These are phyloP conservation scores for Phrynocephalus forsythii DNA, from an alignment of 2,797 vertebrate genomes.

Conservation along the genomic window DNA sequence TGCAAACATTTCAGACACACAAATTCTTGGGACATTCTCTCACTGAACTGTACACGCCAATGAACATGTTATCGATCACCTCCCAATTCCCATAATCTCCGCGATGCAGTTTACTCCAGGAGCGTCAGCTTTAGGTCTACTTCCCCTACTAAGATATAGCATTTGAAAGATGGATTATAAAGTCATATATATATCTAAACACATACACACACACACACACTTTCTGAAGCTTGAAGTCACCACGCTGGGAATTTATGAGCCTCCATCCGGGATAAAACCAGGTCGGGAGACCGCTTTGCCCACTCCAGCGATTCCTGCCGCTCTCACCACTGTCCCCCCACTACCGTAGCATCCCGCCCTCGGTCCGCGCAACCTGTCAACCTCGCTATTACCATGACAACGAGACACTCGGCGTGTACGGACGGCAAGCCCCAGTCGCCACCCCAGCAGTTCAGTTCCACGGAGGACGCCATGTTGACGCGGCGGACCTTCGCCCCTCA, in stretches of 20 bases:
- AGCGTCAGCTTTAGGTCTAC: not conserved
- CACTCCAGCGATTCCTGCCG: no score
- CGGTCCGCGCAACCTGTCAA: conserved; percentile 3
- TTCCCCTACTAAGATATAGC: no score
- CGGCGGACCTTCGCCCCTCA: conserved; percentile 49
- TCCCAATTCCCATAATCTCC: not conserved
- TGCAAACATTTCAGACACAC: not conserved
- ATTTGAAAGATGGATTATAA: no score
- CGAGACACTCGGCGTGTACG: conserved; percentile 89
- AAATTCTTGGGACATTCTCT: not conserved
- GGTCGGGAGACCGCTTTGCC: not conserved
- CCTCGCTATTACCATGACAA: conserved; percentile 87
- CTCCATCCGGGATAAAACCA: no score
- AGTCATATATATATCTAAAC: not conserved
- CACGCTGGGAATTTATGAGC: not conserved
- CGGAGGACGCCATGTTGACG: conserved; percentile 88
- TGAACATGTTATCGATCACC: not conserved
- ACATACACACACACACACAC: no score
- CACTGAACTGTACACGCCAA: not conserved
- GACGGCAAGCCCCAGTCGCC: conserved; percentile 95
- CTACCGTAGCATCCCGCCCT: not conserved
- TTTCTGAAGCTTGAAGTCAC: not conserved
- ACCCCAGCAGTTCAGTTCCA: conserved; percentile 95
- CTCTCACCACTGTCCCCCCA: accelerated
- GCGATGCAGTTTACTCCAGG: not conserved